Conservation (phyloP, 2,797 vertebrate genomes). For the Epinephelus awoara region DNA sequence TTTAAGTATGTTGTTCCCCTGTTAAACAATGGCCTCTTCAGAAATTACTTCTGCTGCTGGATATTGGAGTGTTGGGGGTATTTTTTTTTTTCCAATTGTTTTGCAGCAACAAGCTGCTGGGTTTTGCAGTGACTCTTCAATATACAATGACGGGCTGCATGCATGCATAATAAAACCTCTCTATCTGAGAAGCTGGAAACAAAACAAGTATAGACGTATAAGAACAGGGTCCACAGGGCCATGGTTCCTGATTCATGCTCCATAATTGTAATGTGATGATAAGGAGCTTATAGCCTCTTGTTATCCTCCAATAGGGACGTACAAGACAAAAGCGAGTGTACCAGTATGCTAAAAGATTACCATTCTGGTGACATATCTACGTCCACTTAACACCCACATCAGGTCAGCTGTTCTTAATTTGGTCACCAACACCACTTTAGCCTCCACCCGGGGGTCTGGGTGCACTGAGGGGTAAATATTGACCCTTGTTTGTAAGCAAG, state of each 20-base stretch:
- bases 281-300: slow-evolving; percentile 83
- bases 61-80: slow-evolving; percentile 58
- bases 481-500: slow-evolving; percentile 78
- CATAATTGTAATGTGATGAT: slow-evolving; percentile 83
- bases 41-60: slow-evolving; percentile 51
- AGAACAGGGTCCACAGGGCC: slow-evolving; percentile 54
- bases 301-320: slow-evolving; percentile 69
- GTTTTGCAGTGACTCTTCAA: slow-evolving; percentile 42
- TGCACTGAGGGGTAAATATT: slow-evolving; percentile 69
- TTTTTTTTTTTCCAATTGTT: slow-evolving; percentile 55
- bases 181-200: slow-evolving; percentile 67
- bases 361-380: slow-evolving; percentile 73
- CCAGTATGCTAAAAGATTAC: slow-evolving; percentile 72
- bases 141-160: slow-evolving; percentile 63
- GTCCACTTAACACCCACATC: slow-evolving; percentile 81
- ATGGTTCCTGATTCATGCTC: slow-evolving; percentile 64
- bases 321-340: slow-evolving; percentile 71
- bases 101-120: slow-evolving; percentile 36
- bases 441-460: slow-evolving; percentile 55
- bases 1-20: slow-evolving; percentile 3
- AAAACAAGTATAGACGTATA: slow-evolving; percentile 62
- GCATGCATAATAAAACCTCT: slow-evolving; percentile 69
- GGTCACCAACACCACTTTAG: slow-evolving; percentile 73
- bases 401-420: slow-evolving; percentile 86
- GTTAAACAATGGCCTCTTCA: slow-evolving; percentile 61